These are phyloP conservation scores for Tinea semifulvella DNA, from an alignment of 2,888 invertebrate genomes.

Conservation along the genomic window DNA sequence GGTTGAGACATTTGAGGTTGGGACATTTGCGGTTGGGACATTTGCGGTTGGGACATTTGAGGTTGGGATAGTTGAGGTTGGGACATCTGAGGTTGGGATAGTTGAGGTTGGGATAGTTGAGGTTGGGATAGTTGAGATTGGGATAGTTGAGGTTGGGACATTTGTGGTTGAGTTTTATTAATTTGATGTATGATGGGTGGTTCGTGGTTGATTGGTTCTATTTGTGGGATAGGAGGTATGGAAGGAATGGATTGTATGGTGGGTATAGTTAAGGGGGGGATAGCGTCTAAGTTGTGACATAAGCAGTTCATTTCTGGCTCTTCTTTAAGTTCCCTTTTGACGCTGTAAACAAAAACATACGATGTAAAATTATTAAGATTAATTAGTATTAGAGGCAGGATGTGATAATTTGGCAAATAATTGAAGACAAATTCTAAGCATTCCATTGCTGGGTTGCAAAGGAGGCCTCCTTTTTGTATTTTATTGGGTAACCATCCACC, in stretches of 20 bases:
- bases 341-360: slow-evolving; percentile 3
- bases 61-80: neutral
- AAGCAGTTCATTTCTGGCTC: slow-evolving; percentile 5
- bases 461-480: too few relatives aligned
- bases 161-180: neutral
- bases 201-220: neutral
- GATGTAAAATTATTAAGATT: too few relatives aligned
- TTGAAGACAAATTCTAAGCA: too few relatives aligned
- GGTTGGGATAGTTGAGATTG: neutral
- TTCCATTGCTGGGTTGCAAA: too few relatives aligned
- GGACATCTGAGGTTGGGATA: neutral
- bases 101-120: neutral
- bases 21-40: neutral
- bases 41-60: neutral
- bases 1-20: neutral
- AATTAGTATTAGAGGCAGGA: too few relatives aligned
- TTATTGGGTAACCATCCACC: too few relatives aligned
- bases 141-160: neutral
- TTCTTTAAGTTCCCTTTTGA: slow-evolving; percentile 3
- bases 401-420: too few relatives aligned
- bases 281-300: slow-evolving; percentile 5
- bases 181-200: neutral
- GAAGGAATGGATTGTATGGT: neutral
- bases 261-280: neutral
- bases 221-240: neutral